Evolutionary conservation across 2,888 invertebrate genomes (phyloP).

Genomic region (Uropetala carovei): DNA sequence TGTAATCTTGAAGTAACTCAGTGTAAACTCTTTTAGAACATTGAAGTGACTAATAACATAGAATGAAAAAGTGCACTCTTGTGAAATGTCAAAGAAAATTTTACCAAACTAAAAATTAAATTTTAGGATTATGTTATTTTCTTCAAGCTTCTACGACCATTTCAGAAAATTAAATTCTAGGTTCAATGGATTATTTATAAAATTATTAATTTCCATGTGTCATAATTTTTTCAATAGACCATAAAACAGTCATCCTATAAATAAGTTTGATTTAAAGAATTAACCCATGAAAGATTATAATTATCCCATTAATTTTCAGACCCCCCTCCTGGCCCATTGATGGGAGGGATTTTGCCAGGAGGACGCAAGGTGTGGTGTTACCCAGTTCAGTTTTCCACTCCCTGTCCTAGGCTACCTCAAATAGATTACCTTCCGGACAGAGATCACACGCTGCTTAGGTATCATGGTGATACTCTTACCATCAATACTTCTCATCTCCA

Average conservation of each 20-base stretch:
- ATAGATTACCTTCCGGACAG: constrained; percentile 92
- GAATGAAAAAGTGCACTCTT: no score
- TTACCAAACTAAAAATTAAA: no score
- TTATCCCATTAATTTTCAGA: constrained; percentile 1
- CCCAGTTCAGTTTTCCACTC: constrained; percentile 92
- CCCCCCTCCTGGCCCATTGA: constrained; percentile 69
- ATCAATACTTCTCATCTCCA: constrained; percentile 93
- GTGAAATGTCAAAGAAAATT: no score
- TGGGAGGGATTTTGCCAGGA: constrained; percentile 66
- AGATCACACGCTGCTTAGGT: constrained; percentile 90
- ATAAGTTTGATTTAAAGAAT: background rate
- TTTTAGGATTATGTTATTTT: no score
- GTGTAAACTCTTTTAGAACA: no score
- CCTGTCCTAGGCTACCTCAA: constrained; percentile 89
- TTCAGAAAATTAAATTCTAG: no score
- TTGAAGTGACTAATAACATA: no score
- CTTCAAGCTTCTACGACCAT: no score
- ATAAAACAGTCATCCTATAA: background rate
- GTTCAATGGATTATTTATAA: no score
- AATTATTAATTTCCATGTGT: background rate
- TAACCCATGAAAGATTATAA: background rate
- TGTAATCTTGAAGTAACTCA: no score
- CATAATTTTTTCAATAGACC: background rate
- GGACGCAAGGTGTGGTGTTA: constrained; percentile 94
- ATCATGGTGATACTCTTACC: constrained; percentile 90